Base-by-base conservation (phyloP, 2,888 invertebrate genomes). In the Himalopsyche japonica region DNA sequence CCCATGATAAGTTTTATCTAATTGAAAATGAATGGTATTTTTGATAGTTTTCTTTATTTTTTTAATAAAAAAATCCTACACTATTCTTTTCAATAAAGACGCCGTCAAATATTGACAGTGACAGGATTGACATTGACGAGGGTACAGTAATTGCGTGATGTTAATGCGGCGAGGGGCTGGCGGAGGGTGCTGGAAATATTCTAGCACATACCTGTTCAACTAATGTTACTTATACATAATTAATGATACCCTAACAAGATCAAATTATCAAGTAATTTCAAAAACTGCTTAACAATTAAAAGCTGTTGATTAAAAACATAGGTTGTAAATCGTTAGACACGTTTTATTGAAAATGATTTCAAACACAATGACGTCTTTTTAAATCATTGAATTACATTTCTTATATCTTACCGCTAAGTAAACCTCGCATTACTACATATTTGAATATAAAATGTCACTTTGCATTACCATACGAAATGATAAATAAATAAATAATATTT, bases 91-190 rank as follows among this genome's bases (percentile, higher is more conserved):
- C 79, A 76, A 79, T 83, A 80, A 83, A 79, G 79, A 79, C 76
- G 83, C 79, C 76, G 83, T 83, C 83, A 70, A 76, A 57, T 83
- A 83, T 83, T 79, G 83, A 81, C 81, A 76, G 70, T 70, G 81
- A 83, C 83, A n/a, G 77, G 83, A 79, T 43, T 32, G 83, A 83
- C 83, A 37, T 64, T 83, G 83, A 83, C 80, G 76, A 76, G 83
- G 83, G 83, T 83, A 49, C 49, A 79, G 83, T 83, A 83, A 83
- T 83, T 83, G 83, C 79, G 80, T 80, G 83, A 83, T 79, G 79
- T 80, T 83, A 80, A 83, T 83, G 48, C 80, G 80, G 48, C 77
- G 20, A 20, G 20, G 15, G 20, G 57, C 15, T 20, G 24, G 57
- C 20, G 57, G 57, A n/a, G 24, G 24, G 57, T 2, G 57, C 3